Evolutionary conservation across 1,140 invertebrate genomes (phyloP).

Genomic region (Diprion similis): DNA sequence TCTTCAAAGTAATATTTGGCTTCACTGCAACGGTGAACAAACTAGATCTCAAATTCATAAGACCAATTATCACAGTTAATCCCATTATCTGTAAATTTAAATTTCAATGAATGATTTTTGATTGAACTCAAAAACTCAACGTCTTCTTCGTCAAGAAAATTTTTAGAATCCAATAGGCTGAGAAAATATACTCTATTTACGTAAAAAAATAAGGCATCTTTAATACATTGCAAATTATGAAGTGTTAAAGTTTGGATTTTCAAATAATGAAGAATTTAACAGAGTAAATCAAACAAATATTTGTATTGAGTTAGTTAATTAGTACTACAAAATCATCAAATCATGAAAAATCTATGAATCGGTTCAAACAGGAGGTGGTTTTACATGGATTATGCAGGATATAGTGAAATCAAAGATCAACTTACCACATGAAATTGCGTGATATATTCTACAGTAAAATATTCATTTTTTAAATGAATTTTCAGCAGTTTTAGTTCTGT

Average conservation of each 20-base stretch:
- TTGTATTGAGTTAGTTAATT: too few species aligned
- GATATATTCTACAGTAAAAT: constrained; percentile 36
- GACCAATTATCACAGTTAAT: constrained; percentile 41
- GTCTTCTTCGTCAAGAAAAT: not conserved
- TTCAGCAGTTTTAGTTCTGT: constrained; percentile 38
- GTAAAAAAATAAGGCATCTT: too few species aligned
- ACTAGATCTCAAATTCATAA: constrained; percentile 44
- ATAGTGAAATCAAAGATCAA: not conserved
- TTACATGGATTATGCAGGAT: too few species aligned
- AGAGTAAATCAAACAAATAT: too few species aligned
- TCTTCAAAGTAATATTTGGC: constrained; percentile 41
- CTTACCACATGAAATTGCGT: constrained; percentile 49
- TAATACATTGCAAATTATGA: too few species aligned
- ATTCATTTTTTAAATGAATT: constrained; percentile 34
- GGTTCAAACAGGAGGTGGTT: too few species aligned
- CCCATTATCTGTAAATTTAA: constrained; percentile 36
- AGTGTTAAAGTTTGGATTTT: too few species aligned
- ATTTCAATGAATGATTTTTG: not conserved
- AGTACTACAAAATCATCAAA: too few species aligned
- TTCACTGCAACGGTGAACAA: constrained; percentile 27
- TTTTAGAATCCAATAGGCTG: too few species aligned
- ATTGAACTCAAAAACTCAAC: not conserved
- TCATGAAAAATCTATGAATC: too few species aligned
- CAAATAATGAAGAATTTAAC: too few species aligned
- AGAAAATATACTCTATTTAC: too few species aligned